Conservation (phyloP, 2,113 vertebrate species). For the Varanus komodoensis region DNA sequence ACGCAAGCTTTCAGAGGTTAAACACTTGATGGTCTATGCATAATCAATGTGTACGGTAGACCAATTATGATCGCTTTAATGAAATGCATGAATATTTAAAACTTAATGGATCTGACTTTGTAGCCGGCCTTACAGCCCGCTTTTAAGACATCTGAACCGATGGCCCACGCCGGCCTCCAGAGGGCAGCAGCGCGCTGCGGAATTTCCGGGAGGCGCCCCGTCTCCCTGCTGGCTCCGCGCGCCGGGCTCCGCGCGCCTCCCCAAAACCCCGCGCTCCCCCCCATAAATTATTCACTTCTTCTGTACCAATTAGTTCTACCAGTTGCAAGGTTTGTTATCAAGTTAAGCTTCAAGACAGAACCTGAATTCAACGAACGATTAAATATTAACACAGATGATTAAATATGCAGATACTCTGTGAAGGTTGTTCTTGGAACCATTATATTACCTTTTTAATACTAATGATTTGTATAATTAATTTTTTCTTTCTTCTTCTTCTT, state of each 20-base stretch:
- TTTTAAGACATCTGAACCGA: conserved; percentile 54
- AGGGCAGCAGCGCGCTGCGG: conserved; percentile 79
- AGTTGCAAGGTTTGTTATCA: conserved; percentile 86
- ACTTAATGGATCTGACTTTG: conserved; percentile 60
- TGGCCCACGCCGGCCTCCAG: conserved; percentile 78
- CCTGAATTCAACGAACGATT: conserved; percentile 82
- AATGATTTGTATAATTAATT: conserved; percentile 88
- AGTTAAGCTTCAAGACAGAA: conserved; percentile 87
- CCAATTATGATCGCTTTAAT: conserved; percentile 71
- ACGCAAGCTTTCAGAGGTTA: conserved; percentile 71
- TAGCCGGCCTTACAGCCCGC: conserved; percentile 25
- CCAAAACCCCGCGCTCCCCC: conserved; percentile 72
- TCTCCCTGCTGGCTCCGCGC: conserved; percentile 68
- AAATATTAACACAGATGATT: conserved; percentile 84
- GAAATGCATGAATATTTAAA: conserved; percentile 71
- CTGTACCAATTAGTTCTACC: conserved; percentile 87
- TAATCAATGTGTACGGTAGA: conserved; percentile 67
- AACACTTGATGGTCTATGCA: conserved; percentile 60
- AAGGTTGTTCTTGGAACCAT: conserved; percentile 85
- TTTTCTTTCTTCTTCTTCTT: conserved; percentile 44
- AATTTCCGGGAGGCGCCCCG: conserved; percentile 55
- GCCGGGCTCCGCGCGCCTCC: conserved; percentile 73
- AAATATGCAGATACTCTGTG: conserved; percentile 87
- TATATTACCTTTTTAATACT: conserved; percentile 86
- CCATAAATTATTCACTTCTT: conserved; percentile 87